Conservation (phyloP, 2,797 vertebrate genomes). For the Petrocephalus schoutedeni region DNA sequence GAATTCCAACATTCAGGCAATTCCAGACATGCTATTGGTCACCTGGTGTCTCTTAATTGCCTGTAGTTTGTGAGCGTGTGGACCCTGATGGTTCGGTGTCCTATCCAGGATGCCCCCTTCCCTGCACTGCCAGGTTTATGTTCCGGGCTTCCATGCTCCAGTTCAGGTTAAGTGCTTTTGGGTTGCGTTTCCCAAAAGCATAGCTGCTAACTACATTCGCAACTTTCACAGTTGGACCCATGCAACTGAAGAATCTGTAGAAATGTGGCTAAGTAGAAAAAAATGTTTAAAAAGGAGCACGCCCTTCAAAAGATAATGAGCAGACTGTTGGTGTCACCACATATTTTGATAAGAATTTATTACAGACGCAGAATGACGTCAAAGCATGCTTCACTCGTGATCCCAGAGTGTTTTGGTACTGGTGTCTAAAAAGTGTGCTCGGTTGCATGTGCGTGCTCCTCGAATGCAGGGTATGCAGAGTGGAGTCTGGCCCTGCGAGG, state of each 20-base stretch:
- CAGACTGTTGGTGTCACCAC: background rate
- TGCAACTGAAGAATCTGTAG: background rate
- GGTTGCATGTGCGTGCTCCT: conserved; percentile 42
- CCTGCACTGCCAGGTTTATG: background rate
- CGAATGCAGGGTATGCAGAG: conserved; percentile 31
- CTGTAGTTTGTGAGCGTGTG: background rate
- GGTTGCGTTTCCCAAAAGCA: too few species aligned
- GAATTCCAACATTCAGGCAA: background rate
- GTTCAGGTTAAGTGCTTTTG: background rate
- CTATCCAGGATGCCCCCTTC: background rate
- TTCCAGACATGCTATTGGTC: background rate
- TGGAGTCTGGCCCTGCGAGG: conserved; percentile 39
- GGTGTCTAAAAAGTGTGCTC: conserved; percentile 43
- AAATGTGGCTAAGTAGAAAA: background rate
- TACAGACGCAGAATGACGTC: conserved; percentile 3
- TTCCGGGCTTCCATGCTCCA: background rate
- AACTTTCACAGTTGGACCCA: too few species aligned
- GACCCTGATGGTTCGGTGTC: background rate
- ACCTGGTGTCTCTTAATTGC: background rate
- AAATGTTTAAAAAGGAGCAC: background rate
- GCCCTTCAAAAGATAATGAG: background rate
- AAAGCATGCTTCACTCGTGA: background rate
- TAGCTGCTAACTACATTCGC: too few species aligned
- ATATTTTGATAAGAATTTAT: background rate
- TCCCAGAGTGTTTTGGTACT: conserved; percentile 35